These are phyloP conservation scores for Centroberyx gerrardi DNA, from an alignment of 2,797 vertebrate species.

Conservation along the genomic window DNA sequence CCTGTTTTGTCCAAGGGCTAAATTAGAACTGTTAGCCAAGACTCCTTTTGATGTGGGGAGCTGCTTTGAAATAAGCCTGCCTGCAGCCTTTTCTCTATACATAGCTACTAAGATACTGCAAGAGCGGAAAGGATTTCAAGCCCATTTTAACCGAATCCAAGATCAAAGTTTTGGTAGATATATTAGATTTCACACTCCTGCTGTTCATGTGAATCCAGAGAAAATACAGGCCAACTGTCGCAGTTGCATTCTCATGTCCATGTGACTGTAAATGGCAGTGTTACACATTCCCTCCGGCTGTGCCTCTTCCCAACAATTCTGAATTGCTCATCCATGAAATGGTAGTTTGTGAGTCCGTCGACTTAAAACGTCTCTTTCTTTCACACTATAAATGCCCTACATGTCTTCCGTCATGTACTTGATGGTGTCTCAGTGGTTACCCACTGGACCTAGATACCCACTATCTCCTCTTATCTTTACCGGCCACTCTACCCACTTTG, in stretches of 20 bases:
- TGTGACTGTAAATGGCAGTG: conserved; percentile 52
- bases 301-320: not conserved
- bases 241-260: conserved; percentile 22
- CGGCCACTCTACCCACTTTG: conserved; percentile 3
- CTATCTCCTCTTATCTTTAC: conserved; percentile 41
- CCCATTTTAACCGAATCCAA: conserved; percentile 61
- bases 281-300: not conserved
- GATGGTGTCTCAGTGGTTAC: not conserved
- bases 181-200: conserved; percentile 65
- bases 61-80: conserved; percentile 63
- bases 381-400: not conserved
- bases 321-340: not conserved
- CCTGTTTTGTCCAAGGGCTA: conserved; percentile 41
- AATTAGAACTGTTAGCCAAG: conserved; percentile 49
- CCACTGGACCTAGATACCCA: conserved; percentile 9
- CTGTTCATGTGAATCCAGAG: conserved; percentile 50
- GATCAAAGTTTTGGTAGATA: conserved; percentile 65
- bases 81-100: conserved; percentile 57
- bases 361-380: not conserved
- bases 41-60: conserved; percentile 62
- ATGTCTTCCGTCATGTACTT: not conserved
- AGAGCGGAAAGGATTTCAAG: conserved; percentile 62
- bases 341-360: not conserved
- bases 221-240: conserved; percentile 40
- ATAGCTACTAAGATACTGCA: conserved; percentile 50